phyloP scores from a whole-genome alignment of 2,113 vertebrate genomes.

The Cardinalis cardinalis region DNA sequence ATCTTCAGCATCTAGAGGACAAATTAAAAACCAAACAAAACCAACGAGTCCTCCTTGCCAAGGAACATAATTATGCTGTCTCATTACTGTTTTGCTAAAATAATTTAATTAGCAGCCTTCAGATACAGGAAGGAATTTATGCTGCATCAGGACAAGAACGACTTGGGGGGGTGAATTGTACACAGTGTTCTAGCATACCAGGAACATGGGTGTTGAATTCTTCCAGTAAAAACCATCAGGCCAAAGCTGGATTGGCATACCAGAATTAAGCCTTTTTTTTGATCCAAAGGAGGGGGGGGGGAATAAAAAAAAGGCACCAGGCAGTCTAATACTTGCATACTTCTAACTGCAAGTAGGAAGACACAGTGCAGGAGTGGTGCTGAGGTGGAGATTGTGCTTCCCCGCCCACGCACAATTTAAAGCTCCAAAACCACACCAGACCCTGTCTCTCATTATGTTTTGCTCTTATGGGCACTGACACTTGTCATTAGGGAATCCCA shows the following conservation, averaged over 20 bases:
- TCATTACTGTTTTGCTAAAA: conserved; percentile 66
- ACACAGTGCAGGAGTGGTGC: background rate
- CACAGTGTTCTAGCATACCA: conserved; percentile 61
- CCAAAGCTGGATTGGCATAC: conserved; percentile 32
- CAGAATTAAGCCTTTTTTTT: background rate
- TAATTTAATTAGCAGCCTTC: conserved; percentile 71
- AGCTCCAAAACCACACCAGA: background rate
- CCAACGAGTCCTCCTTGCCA: conserved; percentile 6
- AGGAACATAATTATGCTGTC: conserved; percentile 71
- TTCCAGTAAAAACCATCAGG: background rate
- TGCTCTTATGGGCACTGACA: background rate
- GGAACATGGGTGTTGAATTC: conserved; percentile 13
- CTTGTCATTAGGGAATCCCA: background rate
- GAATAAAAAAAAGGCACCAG: background rate
- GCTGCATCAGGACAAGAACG: conserved; percentile 47
- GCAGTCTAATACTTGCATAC: background rate
- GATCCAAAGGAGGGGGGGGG: background rate
- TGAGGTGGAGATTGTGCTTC: background rate
- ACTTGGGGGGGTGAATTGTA: conserved; percentile 14
- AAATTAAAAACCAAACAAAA: conserved; percentile 23
- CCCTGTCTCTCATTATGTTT: background rate
- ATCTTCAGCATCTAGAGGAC: conserved; percentile 37
- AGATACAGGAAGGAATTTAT: conserved; percentile 68
- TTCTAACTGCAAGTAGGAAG: background rate
- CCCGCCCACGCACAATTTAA: background rate